Percentiles rank a stretch among this genome's conserved stretches.
phyloP scores from a whole-genome alignment of 2,113 vertebrate species.

The zebrafish (Danio rerio) region GRCz12tu NC_133190.1:22722001-22722500 shows the following conservation, averaged over 20 bases:
- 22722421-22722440: neutral
- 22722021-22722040: conserved; percentile 26
- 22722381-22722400: neutral
- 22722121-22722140: conserved; percentile 57
- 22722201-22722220: conserved; percentile 56
- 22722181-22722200: conserved; percentile 49
- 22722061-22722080: conserved; percentile 43
- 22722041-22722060: conserved; percentile 31
- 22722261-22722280: neutral
- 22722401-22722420: neutral
- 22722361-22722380: neutral
- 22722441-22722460: neutral
- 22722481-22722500: too few relatives aligned
- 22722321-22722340: neutral
- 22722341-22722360: neutral
- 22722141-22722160: conserved; percentile 53
- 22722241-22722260: neutral
- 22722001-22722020: conserved; percentile 10
- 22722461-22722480: neutral
- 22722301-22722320: conserved; percentile 5
- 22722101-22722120: conserved; percentile 65
- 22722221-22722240: conserved; percentile 61
- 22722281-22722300: neutral
- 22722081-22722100: conserved; percentile 42
- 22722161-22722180: conserved; percentile 5